These are phyloP conservation scores for Eueides isabella DNA, from an alignment of 1,140 invertebrate species.

Conservation along the genomic window DNA sequence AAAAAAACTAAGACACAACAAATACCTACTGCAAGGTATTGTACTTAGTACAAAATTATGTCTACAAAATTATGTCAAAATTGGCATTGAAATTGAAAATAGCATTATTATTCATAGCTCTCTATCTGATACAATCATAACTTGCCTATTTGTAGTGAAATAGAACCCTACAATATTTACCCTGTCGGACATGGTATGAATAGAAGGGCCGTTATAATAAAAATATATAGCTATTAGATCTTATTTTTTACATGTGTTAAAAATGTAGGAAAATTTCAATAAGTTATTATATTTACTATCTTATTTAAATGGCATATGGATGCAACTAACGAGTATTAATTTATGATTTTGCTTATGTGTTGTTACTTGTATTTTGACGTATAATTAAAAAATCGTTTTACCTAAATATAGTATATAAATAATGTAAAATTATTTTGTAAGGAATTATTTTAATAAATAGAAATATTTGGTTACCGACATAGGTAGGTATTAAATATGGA, in stretches of 20 bases:
- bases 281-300: background rate
- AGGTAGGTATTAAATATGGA: background rate
- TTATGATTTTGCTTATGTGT: too few species aligned
- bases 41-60: too few species aligned
- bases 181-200: slow-evolving; percentile 65
- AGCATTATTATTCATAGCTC: slow-evolving; percentile 53
- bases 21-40: background rate
- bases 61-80: background rate
- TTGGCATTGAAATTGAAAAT: slow-evolving; percentile 4
- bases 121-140: slow-evolving; percentile 57
- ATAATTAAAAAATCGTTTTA: too few species aligned
- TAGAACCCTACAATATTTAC: slow-evolving; percentile 71
- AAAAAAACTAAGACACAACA: too few species aligned
- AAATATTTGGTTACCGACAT: too few species aligned
- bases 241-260: slow-evolving; percentile 6
- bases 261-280: background rate
- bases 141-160: slow-evolving; percentile 53
- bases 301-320: background rate
- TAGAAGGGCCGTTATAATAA: slow-evolving; percentile 79
- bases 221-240: slow-evolving; percentile 64
- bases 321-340: background rate
- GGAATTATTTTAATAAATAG: too few species aligned
- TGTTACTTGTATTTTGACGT: too few species aligned
- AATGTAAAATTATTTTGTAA: too few species aligned
- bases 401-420: too few species aligned